Conservation (phyloP, 2,888 invertebrate species). For the Heliconius ethilla region DNA sequence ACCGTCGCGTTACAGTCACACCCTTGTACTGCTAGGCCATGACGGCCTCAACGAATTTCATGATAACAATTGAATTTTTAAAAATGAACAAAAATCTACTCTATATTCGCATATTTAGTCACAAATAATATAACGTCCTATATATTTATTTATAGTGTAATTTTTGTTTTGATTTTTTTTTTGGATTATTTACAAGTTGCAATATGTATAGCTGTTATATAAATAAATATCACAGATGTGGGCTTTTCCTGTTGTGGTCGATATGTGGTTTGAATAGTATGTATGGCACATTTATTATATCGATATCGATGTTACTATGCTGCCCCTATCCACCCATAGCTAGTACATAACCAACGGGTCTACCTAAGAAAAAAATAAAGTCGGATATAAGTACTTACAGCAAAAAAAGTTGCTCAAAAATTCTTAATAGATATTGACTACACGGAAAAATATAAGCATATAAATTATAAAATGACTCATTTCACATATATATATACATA, state of each 20-base stretch:
- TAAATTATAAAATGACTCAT: constrained; percentile 14
- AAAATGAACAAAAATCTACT: too few species aligned
- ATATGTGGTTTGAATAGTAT: constrained; percentile 31
- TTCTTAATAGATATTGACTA: not conserved
- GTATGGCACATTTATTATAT: constrained; percentile 10
- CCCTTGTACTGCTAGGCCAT: too few species aligned
- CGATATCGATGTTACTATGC: constrained; percentile 30
- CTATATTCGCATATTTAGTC: too few species aligned
- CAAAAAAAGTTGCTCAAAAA: not conserved
- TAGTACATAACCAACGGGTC: not conserved
- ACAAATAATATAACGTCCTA: not conserved
- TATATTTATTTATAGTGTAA: not conserved
- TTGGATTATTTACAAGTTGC: not conserved
- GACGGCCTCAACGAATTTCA: too few species aligned
- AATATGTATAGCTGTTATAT: constrained; percentile 13
- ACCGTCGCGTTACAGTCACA: too few species aligned
- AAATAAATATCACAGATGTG: constrained; percentile 35
- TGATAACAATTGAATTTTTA: too few species aligned
- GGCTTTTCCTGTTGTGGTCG: constrained; percentile 37
- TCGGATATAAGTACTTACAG: not conserved
- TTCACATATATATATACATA: constrained; percentile 5
- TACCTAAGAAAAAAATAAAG: not conserved
- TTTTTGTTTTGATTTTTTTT: not conserved
- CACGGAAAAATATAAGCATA: not conserved
- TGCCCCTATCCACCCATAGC: constrained; percentile 18